phyloP scores from a whole-genome alignment of 1,140 invertebrate species.

The Atta cephalotes region DNA sequence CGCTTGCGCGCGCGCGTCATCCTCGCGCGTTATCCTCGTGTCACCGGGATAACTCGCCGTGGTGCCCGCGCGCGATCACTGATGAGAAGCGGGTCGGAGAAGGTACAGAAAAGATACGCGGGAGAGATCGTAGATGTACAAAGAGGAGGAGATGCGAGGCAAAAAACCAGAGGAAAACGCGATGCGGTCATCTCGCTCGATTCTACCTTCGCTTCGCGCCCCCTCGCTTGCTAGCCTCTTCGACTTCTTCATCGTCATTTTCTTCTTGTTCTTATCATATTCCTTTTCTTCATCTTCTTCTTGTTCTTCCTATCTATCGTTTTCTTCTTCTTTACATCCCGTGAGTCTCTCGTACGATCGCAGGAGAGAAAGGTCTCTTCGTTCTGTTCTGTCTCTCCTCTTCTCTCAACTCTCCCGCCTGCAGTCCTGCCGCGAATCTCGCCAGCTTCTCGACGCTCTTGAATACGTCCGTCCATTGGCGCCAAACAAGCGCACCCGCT shows the following conservation, averaged over 20 bases:
- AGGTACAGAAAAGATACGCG: constrained; percentile 16
- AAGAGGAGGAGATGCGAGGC: constrained; percentile 7
- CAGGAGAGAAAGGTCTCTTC: constrained; percentile 51
- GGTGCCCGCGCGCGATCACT: neutral
- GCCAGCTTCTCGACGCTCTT: constrained; percentile 44
- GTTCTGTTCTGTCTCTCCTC: constrained; percentile 44
- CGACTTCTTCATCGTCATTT: constrained; percentile 48
- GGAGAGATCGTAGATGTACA: constrained; percentile 48
- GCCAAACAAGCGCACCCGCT: constrained; percentile 82
- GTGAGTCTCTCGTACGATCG: constrained; percentile 51
- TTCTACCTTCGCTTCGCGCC: constrained; percentile 10
- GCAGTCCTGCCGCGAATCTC: constrained; percentile 68
- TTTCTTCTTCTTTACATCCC: constrained; percentile 68
- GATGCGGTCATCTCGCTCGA: constrained; percentile 57
- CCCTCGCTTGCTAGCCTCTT: constrained; percentile 39
- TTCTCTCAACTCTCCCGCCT: constrained; percentile 51
- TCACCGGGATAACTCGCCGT: constrained; percentile 52
- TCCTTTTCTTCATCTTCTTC: constrained; percentile 58
- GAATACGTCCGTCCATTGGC: constrained; percentile 76
- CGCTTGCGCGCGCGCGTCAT: constrained; percentile 44
- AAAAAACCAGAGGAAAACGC: constrained; percentile 54
- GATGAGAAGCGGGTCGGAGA: neutral
- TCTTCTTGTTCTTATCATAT: constrained; percentile 64
- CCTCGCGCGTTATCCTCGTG: neutral
- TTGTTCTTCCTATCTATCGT: constrained; percentile 41